Evolutionary conservation across 2,888 invertebrate genomes (phyloP), one percentile per base, ranked within the genome.

Genomic region (Rhingia rostrata): DNA sequence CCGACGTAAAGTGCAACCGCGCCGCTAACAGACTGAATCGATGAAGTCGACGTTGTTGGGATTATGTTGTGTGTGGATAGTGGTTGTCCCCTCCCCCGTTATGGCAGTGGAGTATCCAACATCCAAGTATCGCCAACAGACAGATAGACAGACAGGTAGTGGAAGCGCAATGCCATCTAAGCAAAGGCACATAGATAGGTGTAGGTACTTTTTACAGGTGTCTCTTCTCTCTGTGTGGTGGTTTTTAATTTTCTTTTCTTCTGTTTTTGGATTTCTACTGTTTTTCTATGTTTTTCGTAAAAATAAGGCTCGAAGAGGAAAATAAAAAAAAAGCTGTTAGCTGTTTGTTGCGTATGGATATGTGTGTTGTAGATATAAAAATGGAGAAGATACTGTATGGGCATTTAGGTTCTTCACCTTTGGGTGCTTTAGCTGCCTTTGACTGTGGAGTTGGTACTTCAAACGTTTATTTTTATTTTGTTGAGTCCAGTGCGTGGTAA

Each of bases 321-420:
- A 45, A 49, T 7, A 22, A 49, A 43, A 73, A 74, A 82, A 84
- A 60, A 75, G 60, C 73, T 63, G 78, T 79, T 64, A 74, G 79
- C 56, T 69, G 66, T 60, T 73, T 51, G 51, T 61, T 72, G 70
- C 51, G 67, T 73, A 56, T 41, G 12, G 32, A 63, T 61, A 63
- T 12, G 7, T 35, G 35, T 63, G 32, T 5, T 49, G 49, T n/a
- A 53, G n/a, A 12, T 4, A n/a, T 32, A 39, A 51, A 67, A 58
- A 53, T 67, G 37, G 56, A 49, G 63, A 69, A 79, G 79, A 83
- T 69, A 74, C 79, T 45, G 60, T 73, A 81, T 81, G 73, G 67
- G 53, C 78, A 63, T 78, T 58, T 79, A 80, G 84, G 84, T 84
- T 84, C 84, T 84, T 84, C 84, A 84, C 84, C 84, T 84, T 80